Percentiles rank a stretch among this genome's conserved stretches.
Evolutionary conservation across 2,888 invertebrate species (phyloP).

Genomic region (Dolomedes plantarius): DNA sequence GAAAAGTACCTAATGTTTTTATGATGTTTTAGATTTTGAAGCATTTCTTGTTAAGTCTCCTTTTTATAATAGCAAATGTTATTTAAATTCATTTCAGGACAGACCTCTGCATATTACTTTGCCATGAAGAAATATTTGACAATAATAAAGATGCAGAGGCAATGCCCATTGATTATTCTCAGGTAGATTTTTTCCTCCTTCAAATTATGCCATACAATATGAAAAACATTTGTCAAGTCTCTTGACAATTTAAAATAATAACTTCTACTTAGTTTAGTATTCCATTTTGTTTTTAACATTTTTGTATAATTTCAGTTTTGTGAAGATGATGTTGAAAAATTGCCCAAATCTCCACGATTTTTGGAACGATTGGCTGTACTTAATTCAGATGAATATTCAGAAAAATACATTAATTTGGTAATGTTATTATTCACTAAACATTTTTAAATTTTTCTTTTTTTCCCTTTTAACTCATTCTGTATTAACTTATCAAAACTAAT

Average conservation of each 20-base stretch:
- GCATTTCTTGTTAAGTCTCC: no score
- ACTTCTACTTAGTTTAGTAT: no score
- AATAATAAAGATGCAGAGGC: background rate
- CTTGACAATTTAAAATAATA: no score
- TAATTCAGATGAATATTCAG: constrained; percentile 25
- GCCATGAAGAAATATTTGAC: constrained; percentile 53
- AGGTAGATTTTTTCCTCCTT: constrained; percentile 23
- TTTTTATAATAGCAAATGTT: no score
- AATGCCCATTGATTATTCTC: constrained; percentile 39
- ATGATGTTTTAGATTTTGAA: no score
- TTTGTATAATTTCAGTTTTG: constrained; percentile 35
- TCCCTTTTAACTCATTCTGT: background rate
- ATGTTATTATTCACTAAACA: no score
- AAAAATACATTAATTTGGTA: constrained; percentile 40
- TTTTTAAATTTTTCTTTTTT: no score
- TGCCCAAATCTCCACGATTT: constrained; percentile 32
- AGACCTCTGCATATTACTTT: constrained; percentile 44
- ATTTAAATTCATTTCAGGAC: constrained; percentile 37
- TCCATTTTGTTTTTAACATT: no score
- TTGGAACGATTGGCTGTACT: constrained; percentile 18
- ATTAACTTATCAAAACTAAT: no score
- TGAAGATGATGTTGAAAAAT: constrained; percentile 61
- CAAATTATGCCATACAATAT: background rate
- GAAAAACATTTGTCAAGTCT: background rate
- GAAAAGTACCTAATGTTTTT: no score